A percentile compares a stretch with the other conserved stretches of the same genome.
Evolutionary conservation across 2,888 invertebrate genomes (phyloP).

Genomic region (Chymomyza fuscimana): DNA sequence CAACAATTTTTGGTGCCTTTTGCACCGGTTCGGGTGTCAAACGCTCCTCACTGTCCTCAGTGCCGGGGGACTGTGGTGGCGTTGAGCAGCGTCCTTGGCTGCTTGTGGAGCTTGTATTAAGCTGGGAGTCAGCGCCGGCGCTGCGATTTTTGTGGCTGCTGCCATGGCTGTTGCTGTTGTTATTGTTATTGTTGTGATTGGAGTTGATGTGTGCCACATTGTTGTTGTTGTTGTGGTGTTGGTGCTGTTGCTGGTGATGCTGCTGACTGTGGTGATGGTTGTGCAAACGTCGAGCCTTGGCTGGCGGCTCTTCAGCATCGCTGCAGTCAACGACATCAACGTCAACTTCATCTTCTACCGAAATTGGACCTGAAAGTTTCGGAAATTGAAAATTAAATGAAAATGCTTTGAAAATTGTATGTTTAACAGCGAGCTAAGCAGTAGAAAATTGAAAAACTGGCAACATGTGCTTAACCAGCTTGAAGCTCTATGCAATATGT

Average conservation of each 20-base stretch:
- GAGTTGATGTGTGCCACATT: conserved; percentile 46
- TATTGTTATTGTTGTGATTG: conserved; percentile 27
- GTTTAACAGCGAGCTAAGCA: conserved; percentile 12
- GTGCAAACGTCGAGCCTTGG: conserved; percentile 74
- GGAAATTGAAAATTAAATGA: conserved; percentile 48
- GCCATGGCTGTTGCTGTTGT: conserved; percentile 2
- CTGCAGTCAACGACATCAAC: conserved; percentile 87
- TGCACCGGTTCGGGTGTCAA: conserved; percentile 79
- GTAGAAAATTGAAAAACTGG: conserved; percentile 5
- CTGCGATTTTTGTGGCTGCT: conserved; percentile 24
- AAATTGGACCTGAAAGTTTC: conserved; percentile 77
- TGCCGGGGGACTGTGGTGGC: conserved; percentile 79
- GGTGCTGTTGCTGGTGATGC: conserved; percentile 34
- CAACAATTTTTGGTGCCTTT: conserved; percentile 82
- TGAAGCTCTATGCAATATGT: conserved; percentile 14
- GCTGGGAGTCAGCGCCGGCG: conserved; percentile 55
- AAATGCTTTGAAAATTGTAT: conserved; percentile 2
- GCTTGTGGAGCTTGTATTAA: conserved; percentile 74
- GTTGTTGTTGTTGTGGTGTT: conserved; percentile 46
- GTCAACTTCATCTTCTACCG: conserved; percentile 84
- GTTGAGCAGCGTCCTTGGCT: conserved; percentile 78
- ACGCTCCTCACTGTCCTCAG: conserved; percentile 78
- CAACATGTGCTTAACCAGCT: conserved; percentile 18
- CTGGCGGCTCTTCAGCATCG: conserved; percentile 82
- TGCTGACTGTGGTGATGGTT: conserved; percentile 48